These are phyloP conservation scores for Tenthredo scrophulariae DNA, from an alignment of 2,888 invertebrate genomes.

Conservation along the genomic window DNA sequence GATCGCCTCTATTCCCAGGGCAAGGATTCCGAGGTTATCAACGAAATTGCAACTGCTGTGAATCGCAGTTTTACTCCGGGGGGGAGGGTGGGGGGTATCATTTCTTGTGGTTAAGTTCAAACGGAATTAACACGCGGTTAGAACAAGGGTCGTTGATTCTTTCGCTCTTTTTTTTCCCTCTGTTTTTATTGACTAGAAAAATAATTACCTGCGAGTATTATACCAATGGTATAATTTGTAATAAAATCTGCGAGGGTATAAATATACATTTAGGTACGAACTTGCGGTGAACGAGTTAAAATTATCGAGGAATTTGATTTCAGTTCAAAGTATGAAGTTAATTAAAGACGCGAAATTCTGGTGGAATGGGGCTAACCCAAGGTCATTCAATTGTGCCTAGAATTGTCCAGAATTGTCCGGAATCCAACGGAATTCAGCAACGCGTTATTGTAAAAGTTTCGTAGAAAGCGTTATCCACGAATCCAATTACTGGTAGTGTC, in stretches of 20 bases:
- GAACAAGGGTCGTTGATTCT: neutral
- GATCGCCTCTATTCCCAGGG: conserved; percentile 33
- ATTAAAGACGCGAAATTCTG: neutral
- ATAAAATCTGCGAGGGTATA: neutral
- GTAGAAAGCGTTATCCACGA: conserved; percentile 53
- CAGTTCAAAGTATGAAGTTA: neutral
- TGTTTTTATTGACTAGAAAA: neutral
- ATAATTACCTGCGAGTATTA: neutral
- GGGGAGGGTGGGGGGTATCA: neutral
- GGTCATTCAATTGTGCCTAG: neutral
- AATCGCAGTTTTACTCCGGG: neutral
- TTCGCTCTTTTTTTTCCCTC: neutral
- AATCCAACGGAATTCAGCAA: conserved; percentile 38
- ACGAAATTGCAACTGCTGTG: conserved; percentile 41
- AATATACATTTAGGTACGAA: neutral
- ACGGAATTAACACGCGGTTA: conserved; percentile 24
- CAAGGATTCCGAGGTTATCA: conserved; percentile 31
- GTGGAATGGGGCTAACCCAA: neutral
- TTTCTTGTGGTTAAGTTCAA: conserved; percentile 29
- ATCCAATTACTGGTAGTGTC: conserved; percentile 56
- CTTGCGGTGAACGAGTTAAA: neutral
- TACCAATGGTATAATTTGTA: neutral
- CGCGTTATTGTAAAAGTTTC: conserved; percentile 55
- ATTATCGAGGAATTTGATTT: conserved; percentile 7
- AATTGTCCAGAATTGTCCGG: conserved; percentile 45